phyloP scores from a whole-genome alignment of 2,113 vertebrate genomes.

The Pelecanus crispus region DNA sequence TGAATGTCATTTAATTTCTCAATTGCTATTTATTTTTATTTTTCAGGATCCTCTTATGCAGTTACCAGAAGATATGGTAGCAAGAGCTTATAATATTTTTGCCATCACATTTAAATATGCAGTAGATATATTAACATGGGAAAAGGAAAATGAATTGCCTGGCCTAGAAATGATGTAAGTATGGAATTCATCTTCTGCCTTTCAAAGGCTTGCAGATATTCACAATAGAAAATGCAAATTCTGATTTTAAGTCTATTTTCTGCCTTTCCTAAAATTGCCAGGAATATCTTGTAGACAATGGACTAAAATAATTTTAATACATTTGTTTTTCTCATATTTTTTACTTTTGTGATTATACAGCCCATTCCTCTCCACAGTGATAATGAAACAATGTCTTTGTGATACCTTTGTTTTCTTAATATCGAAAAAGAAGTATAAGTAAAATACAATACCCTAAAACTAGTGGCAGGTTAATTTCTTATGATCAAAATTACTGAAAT shows the following conservation, averaged over 20 bases:
- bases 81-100: constrained; percentile 87
- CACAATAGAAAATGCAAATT: neutral
- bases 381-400: neutral
- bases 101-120: constrained; percentile 91
- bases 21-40: neutral
- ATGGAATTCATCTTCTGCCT: neutral
- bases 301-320: neutral
- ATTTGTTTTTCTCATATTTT: neutral
- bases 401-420: neutral
- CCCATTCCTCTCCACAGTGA: neutral
- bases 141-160: constrained; percentile 86
- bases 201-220: neutral
- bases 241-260: neutral
- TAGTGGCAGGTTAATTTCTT: neutral
- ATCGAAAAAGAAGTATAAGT: neutral
- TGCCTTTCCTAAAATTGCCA: neutral
- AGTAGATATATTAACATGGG: constrained; percentile 94
- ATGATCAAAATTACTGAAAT: neutral
- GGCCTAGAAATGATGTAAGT: constrained; percentile 88
- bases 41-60: constrained; percentile 88
- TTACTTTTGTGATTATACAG: neutral
- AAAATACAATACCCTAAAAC: neutral
- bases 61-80: constrained; percentile 87
- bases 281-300: neutral
- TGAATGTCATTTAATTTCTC: neutral